A percentile compares a stretch with the other conserved stretches of the same genome.
phyloP scores from a whole-genome alignment of 2,888 invertebrate species.

The Lasioglossum vierecki region DNA sequence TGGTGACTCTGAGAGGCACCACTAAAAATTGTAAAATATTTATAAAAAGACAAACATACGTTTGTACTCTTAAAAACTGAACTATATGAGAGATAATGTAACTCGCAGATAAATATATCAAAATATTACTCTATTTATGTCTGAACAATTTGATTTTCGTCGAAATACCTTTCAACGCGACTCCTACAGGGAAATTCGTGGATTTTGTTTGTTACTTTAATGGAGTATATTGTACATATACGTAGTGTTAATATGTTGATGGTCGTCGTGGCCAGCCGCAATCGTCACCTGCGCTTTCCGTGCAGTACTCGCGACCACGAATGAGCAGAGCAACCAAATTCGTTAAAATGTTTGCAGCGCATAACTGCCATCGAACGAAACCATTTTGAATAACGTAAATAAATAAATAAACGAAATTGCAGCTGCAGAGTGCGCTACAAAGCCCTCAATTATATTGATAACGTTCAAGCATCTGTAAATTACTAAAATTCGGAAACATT shows the following conservation, averaged over 20 bases:
- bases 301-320: neutral
- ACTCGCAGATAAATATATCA: neutral
- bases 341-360: neutral
- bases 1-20: no score
- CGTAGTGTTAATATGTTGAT: constrained; percentile 1
- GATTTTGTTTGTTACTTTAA: neutral
- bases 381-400: neutral
- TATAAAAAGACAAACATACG: neutral
- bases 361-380: neutral
- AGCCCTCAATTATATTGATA: neutral
- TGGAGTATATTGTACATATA: neutral
- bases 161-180: neutral
- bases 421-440: neutral
- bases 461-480: neutral
- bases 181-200: neutral
- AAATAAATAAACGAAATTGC: neutral
- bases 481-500: neutral
- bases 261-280: neutral
- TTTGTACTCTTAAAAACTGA: neutral
- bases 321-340: neutral
- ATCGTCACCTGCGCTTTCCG: neutral
- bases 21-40: no score
- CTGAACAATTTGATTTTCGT: neutral
- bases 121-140: neutral
- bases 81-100: neutral